Percentiles rank a stretch among this genome's conserved stretches.
These are phyloP conservation scores for Philereme vetulata DNA, from an alignment of 2,888 invertebrate species.

Conservation along the genomic window DNA sequence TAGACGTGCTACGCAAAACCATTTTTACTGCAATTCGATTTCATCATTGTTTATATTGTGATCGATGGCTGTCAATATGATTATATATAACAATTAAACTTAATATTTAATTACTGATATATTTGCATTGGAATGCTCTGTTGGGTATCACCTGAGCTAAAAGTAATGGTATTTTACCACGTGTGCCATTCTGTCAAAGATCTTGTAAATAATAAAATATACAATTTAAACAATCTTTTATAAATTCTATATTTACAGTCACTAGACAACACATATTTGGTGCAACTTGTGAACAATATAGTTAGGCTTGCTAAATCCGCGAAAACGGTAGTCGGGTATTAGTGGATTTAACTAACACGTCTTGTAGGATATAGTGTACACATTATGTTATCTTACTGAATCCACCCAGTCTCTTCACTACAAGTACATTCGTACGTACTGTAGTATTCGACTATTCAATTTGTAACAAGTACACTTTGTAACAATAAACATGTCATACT, in stretches of 20 bases:
- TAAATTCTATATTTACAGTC: neutral
- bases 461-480: neutral
- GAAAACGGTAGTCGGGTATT: slow-evolving; percentile 10
- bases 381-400: slow-evolving; percentile 6
- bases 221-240: neutral
- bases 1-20: slow-evolving; percentile 42
- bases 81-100: neutral
- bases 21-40: slow-evolving; percentile 16
- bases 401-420: neutral
- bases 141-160: neutral
- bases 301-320: slow-evolving; percentile 6
- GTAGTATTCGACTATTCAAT: too few relatives aligned
- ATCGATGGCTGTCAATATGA: neutral
- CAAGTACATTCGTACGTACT: neutral
- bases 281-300: slow-evolving; percentile 12
- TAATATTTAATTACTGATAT: neutral
- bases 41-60: slow-evolving; percentile 21
- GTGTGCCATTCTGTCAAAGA: slow-evolving; percentile 8
- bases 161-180: slow-evolving; percentile 6
- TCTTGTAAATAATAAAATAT: neutral
- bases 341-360: slow-evolving; percentile 19
- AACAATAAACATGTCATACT: slow-evolving; percentile 23
- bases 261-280: neutral
- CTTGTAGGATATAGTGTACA: slow-evolving; percentile 14
- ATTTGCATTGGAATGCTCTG: neutral